These are phyloP conservation scores for Stratiolaelaps scimitus DNA, from an alignment of 1,140 invertebrate species.

Conservation along the genomic window DNA sequence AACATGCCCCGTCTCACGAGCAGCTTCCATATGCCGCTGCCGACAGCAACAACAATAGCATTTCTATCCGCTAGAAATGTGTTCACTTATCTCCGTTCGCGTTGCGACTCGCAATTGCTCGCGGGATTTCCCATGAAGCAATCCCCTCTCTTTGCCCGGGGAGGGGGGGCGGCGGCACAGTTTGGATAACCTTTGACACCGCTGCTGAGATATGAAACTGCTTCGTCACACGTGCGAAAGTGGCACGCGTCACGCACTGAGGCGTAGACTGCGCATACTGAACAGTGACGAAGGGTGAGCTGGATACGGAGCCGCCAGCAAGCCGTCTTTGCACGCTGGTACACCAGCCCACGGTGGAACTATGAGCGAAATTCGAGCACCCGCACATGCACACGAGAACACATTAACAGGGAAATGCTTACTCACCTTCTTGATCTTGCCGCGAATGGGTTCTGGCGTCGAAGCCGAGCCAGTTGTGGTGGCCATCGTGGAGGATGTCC, in stretches of 20 bases:
- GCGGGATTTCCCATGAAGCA: too few relatives aligned
- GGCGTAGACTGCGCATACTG: not conserved
- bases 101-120: too few relatives aligned
- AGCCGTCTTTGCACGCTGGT: not conserved
- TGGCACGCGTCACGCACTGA: not conserved
- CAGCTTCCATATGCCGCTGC: too few relatives aligned
- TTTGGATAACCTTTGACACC: too few relatives aligned
- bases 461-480: not conserved
- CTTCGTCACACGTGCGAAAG: too few relatives aligned
- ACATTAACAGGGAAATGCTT: not conserved
- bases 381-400: not conserved
- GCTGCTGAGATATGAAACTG: too few relatives aligned
- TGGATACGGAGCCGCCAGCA: not conserved
- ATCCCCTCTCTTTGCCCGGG: too few relatives aligned
- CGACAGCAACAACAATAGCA: too few relatives aligned
- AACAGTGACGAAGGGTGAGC: not conserved
- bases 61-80: too few relatives aligned
- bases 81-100: too few relatives aligned
- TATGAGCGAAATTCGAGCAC: not conserved
- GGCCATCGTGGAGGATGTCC: not conserved
- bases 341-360: not conserved
- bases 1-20: too few relatives aligned
- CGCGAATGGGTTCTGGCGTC: not conserved
- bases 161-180: too few relatives aligned
- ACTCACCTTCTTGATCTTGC: conserved; percentile 28